Conservation (phyloP, 2,113 vertebrate species). For the Callospermophilus lateralis region DNA sequence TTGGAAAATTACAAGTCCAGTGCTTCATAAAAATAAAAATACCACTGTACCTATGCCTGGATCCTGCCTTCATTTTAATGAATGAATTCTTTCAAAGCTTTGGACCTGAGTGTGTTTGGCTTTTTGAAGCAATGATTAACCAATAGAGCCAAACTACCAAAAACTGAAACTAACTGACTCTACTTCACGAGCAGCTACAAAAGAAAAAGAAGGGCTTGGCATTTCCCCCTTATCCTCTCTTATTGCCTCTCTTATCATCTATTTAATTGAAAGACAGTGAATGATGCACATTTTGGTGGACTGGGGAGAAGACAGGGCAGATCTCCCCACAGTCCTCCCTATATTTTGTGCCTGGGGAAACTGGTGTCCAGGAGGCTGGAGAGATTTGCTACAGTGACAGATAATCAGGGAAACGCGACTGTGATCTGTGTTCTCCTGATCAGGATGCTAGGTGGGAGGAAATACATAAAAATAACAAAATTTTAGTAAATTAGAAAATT, state of each 20-base stretch:
- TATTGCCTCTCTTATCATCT: background rate
- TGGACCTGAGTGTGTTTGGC: background rate
- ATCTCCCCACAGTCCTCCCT: background rate
- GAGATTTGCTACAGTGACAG: background rate
- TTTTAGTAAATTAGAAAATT: background rate
- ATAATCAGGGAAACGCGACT: background rate
- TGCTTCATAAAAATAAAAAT: conserved; percentile 72
- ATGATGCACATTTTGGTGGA: background rate
- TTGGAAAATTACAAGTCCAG: conserved; percentile 69
- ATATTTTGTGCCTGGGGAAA: background rate
- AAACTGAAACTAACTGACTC: background rate
- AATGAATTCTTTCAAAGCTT: conserved; percentile 65
- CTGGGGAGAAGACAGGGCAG: background rate
- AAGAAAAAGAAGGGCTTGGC: background rate
- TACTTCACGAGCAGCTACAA: conserved; percentile 28
- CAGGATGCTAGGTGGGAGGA: background rate
- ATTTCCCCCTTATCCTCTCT: background rate
- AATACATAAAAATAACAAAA: background rate
- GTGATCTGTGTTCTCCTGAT: background rate
- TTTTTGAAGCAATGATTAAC: conserved; percentile 41
- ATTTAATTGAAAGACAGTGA: background rate
- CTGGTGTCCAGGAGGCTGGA: background rate
- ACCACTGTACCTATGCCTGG: background rate
- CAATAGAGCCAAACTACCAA: conserved; percentile 12
- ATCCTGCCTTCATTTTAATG: conserved; percentile 67